phyloP scores from a whole-genome alignment of 2,888 invertebrate species.

The Ornithoptera alexandrae region DNA sequence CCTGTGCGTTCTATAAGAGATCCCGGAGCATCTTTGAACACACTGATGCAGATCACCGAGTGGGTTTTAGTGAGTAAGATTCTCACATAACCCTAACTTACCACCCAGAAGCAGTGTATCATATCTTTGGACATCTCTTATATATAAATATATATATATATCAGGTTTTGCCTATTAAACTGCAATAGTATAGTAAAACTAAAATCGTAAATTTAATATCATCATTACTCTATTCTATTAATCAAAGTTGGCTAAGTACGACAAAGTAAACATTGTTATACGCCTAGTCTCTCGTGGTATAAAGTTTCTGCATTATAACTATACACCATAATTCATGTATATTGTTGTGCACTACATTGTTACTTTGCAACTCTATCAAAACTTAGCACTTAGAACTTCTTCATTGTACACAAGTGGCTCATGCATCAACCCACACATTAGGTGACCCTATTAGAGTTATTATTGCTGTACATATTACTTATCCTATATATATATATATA shows the following conservation, averaged over 20 bases:
- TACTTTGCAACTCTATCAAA: slow-evolving; percentile 22
- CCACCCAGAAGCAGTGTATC: too few species aligned
- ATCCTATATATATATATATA: neutral
- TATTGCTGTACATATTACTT: neutral
- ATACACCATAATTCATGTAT: slow-evolving; percentile 2
- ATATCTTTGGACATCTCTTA: too few species aligned
- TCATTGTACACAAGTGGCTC: slow-evolving; percentile 15
- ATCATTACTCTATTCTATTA: neutral
- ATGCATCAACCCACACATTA: slow-evolving; percentile 5
- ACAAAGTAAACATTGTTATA: slow-evolving; percentile 16
- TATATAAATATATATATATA: too few species aligned
- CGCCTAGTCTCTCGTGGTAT: slow-evolving; percentile 5
- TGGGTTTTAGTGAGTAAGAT: too few species aligned
- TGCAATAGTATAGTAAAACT: neutral
- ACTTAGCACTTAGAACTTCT: slow-evolving; percentile 11
- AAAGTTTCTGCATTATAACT: slow-evolving; percentile 11
- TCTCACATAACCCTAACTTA: too few species aligned
- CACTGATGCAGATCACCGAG: too few species aligned
- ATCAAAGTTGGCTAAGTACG: neutral
- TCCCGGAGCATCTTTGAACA: too few species aligned
- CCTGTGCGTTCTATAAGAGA: too few species aligned
- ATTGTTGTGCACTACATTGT: neutral
- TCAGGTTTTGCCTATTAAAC: too few species aligned
- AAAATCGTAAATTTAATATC: neutral
- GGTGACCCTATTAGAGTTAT: neutral